These are phyloP conservation scores for Verasper variegatus DNA, from an alignment of 2,113 vertebrate species.

Conservation along the genomic window DNA sequence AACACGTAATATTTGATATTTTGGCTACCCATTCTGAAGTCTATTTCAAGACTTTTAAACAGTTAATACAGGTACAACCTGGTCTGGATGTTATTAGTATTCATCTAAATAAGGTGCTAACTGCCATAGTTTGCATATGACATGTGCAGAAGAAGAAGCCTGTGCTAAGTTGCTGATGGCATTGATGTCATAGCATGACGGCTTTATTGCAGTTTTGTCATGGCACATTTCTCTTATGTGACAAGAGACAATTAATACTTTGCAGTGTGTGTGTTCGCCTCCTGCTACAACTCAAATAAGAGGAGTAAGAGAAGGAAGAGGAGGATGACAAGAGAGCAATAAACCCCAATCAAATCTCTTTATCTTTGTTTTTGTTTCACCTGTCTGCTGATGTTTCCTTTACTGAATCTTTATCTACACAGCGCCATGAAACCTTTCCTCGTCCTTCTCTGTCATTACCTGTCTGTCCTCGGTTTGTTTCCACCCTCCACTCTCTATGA, in stretches of 20 bases:
- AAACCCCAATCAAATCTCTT: constrained; percentile 63
- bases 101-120: background rate
- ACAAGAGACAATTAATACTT: constrained; percentile 55
- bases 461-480: constrained; percentile 40
- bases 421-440: constrained; percentile 49
- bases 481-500: constrained; percentile 36
- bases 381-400: constrained; percentile 45
- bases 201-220: constrained; percentile 45
- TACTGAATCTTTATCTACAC: constrained; percentile 43
- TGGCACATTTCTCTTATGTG: constrained; percentile 52
- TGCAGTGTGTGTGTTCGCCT: constrained; percentile 40
- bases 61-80: background rate
- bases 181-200: constrained; percentile 16
- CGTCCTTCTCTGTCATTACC: constrained; percentile 46
- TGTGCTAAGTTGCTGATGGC: constrained; percentile 31
- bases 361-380: constrained; percentile 53
- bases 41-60: background rate
- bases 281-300: constrained; percentile 30
- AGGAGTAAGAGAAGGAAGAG: constrained; percentile 29
- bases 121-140: constrained; percentile 23
- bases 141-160: constrained; percentile 28
- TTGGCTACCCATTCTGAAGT: too few relatives aligned
- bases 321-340: constrained; percentile 29
- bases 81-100: background rate
- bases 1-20: too few relatives aligned